Evolutionary conservation across 2,888 invertebrate genomes (phyloP), one percentile per base, ranked within the genome.

Genomic region (Lasioglossum malachurum): DNA sequence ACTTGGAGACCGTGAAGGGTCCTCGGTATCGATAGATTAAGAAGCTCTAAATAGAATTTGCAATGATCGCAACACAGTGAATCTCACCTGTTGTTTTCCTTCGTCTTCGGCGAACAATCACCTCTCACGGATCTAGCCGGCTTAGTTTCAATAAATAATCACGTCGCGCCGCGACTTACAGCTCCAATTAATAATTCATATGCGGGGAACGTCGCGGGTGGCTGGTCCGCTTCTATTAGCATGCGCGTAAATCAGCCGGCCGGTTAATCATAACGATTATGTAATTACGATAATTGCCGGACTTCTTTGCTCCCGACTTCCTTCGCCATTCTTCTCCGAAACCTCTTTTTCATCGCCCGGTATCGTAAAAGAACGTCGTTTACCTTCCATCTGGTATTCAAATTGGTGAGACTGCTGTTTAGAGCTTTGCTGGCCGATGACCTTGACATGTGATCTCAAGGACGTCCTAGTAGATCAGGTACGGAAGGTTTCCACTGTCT

Each of bases 121-220:
- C 38, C 73, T 74, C 75, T 71, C 76, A 67, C 57, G 75, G 78
- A 88, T 82, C 85, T 78, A 72, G 75, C 75, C 84, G 84, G 89
- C 78, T 92, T 91, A 90, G 78, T 83, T 87, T 91, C 89, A 90
- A 92, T 93, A 91, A 88, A 92, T 92, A 92, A 93, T 91, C 82
- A 57, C 69, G 60, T 81, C 83, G 82, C 78, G 64, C 83, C 80
- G 69, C 82, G 86, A 88, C 88, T 87, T 82, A 83, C 89, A 89
- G 86, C 89, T 82, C 72, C 89, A 90, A 93, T 94, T 93, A 93
- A 93, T 93, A 93, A 94, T 94, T 93, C 93, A 93, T 93, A 91
- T 90, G 90, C 23, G 23, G 38, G 79, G 84, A 78, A 78, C 88
- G 89, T 87, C 89, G 87, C 89, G 92, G 90, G 92, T 91, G 92